phyloP scores from a whole-genome alignment of 2,888 invertebrate species.

The Drosophila heteroneura region DNA sequence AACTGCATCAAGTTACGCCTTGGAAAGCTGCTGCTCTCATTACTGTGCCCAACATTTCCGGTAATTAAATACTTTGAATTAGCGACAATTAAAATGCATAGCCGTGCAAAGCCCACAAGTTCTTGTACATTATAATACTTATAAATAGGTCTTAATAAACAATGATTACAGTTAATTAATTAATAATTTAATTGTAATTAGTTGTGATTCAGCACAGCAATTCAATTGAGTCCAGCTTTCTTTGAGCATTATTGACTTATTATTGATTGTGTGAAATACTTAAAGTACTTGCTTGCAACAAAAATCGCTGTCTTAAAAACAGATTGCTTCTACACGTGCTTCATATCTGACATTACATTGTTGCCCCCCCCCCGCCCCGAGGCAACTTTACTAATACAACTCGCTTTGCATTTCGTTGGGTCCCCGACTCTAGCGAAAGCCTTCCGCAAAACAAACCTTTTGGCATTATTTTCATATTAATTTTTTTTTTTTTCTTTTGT shows the following conservation, averaged over 20 bases:
- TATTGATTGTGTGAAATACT: neutral
- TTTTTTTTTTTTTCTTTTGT: neutral
- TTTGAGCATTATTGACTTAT: neutral
- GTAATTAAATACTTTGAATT: slow-evolving; percentile 38
- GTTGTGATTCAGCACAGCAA: neutral
- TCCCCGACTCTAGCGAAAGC: slow-evolving; percentile 5
- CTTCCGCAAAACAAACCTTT: slow-evolving; percentile 21
- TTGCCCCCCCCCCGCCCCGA: neutral
- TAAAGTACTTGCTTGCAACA: neutral
- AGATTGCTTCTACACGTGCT: slow-evolving; percentile 5
- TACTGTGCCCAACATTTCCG: slow-evolving; percentile 18
- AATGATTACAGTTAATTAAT: neutral
- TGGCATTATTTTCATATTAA: slow-evolving; percentile 24
- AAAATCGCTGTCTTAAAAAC: neutral
- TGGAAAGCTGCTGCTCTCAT: slow-evolving; percentile 9
- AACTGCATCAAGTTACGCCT: slow-evolving; percentile 35
- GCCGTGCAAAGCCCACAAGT: neutral
- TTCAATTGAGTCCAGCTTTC: neutral
- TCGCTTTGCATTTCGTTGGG: slow-evolving; percentile 21
- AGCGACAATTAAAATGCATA: slow-evolving; percentile 25
- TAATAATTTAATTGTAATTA: neutral
- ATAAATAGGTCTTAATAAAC: neutral
- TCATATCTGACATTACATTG: slow-evolving; percentile 28
- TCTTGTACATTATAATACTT: neutral
- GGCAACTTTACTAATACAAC: slow-evolving; percentile 16